Percentiles rank a stretch among this genome's conserved stretches.
Evolutionary conservation across 37 sponge, comb jelly and placozoan genomes (phyloP).

Genomic region (Ephydatia muelleri): DNA sequence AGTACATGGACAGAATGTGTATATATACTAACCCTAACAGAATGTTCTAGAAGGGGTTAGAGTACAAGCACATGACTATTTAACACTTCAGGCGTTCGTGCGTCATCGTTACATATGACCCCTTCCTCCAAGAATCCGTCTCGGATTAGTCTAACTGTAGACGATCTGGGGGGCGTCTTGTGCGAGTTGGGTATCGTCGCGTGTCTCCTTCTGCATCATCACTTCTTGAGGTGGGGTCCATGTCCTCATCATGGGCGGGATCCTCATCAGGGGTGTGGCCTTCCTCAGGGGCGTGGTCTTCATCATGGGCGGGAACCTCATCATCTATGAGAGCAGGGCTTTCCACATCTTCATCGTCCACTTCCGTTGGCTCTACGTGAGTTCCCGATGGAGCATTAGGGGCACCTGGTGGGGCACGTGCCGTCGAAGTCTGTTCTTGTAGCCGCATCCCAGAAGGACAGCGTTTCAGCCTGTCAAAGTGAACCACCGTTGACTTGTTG

Average conservation of each 20-base stretch:
- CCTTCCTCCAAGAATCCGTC: slow-evolving; percentile 2
- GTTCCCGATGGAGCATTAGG: background rate
- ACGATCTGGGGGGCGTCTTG: slow-evolving; percentile 1
- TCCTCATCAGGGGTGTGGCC: background rate
- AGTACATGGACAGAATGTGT: slow-evolving; percentile 15
- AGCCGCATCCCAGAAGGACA: background rate
- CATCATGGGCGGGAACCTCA: background rate
- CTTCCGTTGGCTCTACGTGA: background rate
- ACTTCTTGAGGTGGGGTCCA: slow-evolving; percentile 1
- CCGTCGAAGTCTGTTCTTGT: background rate
- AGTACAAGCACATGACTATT: slow-evolving; percentile 8
- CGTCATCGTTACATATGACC: background rate
- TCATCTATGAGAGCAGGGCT: background rate
- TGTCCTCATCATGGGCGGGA: background rate
- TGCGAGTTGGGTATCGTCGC: background rate
- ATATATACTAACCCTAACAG: background rate
- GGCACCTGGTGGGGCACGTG: background rate
- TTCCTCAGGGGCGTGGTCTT: background rate
- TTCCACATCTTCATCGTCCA: background rate
- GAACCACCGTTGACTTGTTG: background rate
- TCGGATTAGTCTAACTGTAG: slow-evolving; percentile 1
- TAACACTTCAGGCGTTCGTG: slow-evolving; percentile 3
- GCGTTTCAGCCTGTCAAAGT: slow-evolving; percentile 1
- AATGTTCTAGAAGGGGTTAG: slow-evolving; percentile 4
- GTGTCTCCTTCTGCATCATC: background rate